Evolutionary conservation across 2,888 invertebrate genomes (phyloP).

Genomic region (Erpobdella octoculata): DNA sequence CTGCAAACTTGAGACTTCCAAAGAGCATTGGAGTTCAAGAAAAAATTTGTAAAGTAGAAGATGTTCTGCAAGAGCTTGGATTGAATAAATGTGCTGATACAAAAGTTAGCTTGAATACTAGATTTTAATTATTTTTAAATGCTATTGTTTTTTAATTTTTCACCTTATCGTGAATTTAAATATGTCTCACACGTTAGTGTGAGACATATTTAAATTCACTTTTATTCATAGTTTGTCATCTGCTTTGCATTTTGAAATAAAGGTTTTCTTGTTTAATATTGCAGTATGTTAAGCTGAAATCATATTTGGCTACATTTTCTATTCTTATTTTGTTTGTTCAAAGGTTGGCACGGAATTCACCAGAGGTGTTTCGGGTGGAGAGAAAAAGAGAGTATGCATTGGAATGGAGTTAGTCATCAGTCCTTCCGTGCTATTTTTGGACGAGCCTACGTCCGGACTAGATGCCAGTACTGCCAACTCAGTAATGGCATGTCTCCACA

Average conservation of each 20-base stretch:
- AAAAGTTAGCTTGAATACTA: conserved; percentile 30
- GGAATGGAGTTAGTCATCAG: conserved; percentile 52
- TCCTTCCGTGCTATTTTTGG: conserved; percentile 50
- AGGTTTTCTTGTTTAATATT: too few relatives aligned
- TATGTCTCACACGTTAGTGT: too few relatives aligned
- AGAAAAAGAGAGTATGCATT: conserved; percentile 50
- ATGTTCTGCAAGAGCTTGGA: conserved; percentile 48
- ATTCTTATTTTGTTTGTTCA: not conserved
- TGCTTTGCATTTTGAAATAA: too few relatives aligned
- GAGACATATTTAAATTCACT: not conserved
- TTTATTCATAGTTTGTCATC: too few relatives aligned
- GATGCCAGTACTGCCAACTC: conserved; percentile 51
- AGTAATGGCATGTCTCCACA: conserved; percentile 48
- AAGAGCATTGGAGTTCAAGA: conserved; percentile 36
- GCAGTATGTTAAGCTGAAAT: too few relatives aligned
- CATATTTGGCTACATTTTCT: not conserved
- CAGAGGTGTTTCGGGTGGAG: conserved; percentile 51
- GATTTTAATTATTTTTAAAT: not conserved
- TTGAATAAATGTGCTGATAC: conserved; percentile 47
- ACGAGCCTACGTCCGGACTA: conserved; percentile 52
- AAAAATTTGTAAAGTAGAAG: conserved; percentile 42
- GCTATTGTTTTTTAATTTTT: too few relatives aligned
- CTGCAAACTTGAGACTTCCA: conserved; percentile 48
- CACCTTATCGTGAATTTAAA: too few relatives aligned
- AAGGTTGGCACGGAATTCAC: conserved; percentile 50